These are phyloP conservation scores for Mesocricetus auratus DNA, from an alignment of 2,113 vertebrate genomes.

Conservation along the genomic window DNA sequence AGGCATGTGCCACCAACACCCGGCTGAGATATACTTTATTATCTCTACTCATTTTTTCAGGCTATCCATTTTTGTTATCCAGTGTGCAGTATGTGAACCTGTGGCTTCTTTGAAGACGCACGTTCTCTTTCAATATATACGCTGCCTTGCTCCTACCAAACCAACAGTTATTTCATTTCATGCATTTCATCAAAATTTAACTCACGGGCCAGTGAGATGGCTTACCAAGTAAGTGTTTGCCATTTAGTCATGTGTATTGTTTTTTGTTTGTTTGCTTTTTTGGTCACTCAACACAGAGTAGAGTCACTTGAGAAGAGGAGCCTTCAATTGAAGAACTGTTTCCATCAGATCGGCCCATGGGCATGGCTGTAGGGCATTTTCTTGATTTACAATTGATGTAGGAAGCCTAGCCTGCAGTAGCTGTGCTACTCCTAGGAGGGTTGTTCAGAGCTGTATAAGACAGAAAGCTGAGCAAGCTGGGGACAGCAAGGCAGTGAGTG, in stretches of 20 bases:
- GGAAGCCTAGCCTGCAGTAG: too few species aligned
- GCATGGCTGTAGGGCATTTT: background rate
- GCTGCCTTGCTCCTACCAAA: background rate
- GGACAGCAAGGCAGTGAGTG: background rate
- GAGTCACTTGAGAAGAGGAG: background rate
- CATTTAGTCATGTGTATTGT: background rate
- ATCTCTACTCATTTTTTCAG: background rate
- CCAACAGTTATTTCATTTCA: background rate
- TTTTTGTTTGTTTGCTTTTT: background rate
- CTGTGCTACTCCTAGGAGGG: background rate
- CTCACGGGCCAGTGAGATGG: background rate
- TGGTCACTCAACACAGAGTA: background rate
- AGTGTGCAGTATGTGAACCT: background rate
- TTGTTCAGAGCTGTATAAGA: background rate
- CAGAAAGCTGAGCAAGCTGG: background rate
- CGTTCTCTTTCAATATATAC: background rate
- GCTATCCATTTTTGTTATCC: background rate
- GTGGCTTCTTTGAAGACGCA: background rate
- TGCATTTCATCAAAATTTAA: constrained; percentile 34
- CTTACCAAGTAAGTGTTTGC: background rate
- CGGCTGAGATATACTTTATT: background rate
- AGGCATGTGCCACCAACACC: too few species aligned
- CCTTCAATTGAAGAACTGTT: background rate
- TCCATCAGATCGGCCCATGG: background rate
- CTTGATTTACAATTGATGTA: background rate